phyloP scores from a whole-genome alignment of 2,888 invertebrate genomes.

The Plemyria rubiginata region DNA sequence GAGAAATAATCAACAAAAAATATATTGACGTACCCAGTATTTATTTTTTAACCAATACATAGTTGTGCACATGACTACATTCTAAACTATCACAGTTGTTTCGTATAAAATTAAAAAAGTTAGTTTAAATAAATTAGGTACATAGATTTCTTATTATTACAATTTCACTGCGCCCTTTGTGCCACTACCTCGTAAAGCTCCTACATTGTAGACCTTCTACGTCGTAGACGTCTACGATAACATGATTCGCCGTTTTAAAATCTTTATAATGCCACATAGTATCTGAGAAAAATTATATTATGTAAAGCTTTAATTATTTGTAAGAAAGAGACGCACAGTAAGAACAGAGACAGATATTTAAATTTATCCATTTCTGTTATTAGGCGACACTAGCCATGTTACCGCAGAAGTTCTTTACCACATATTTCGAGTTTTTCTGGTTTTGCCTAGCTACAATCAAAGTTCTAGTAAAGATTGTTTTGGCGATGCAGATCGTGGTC shows the following conservation, averaged over 20 bases:
- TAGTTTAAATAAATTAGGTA: constrained; percentile 55
- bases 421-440: not conserved
- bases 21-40: constrained; percentile 31
- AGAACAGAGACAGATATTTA: not conserved
- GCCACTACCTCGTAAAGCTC: constrained; percentile 11
- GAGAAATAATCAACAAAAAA: constrained; percentile 20
- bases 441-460: constrained; percentile 48
- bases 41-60: constrained; percentile 43
- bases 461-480: constrained; percentile 73
- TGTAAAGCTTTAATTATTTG: not conserved
- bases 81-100: constrained; percentile 80
- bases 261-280: too few relatives aligned
- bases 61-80: constrained; percentile 53
- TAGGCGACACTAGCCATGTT: not conserved
- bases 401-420: constrained; percentile 3
- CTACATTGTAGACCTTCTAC: constrained; percentile 19
- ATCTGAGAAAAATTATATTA: not conserved
- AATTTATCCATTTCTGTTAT: not conserved
- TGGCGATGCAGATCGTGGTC: constrained; percentile 69
- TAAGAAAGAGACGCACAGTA: not conserved
- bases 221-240: constrained; percentile 19
- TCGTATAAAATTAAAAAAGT: constrained; percentile 65
- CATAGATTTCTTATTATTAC: constrained; percentile 18
- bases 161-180: constrained; percentile 31
- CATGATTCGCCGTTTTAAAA: not conserved